These are phyloP conservation scores for Phymorhynchus buccinoides DNA, from an alignment of 1,140 invertebrate genomes.

Conservation along the genomic window DNA sequence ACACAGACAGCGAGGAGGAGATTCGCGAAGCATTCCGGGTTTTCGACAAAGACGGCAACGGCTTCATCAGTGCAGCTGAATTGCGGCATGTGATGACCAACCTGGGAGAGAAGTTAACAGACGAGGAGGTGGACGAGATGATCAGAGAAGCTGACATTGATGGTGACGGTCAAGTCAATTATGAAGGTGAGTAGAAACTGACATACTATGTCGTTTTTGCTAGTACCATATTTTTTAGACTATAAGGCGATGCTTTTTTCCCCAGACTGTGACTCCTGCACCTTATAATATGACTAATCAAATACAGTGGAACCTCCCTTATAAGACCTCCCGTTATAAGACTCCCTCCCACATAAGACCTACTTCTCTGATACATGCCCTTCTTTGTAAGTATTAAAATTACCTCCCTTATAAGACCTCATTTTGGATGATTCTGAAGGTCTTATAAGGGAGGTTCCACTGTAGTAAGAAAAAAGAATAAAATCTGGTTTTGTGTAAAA, in stretches of 20 bases:
- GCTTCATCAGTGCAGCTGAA: constrained; percentile 76
- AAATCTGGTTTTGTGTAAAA: neutral
- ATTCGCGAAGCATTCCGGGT: constrained; percentile 96
- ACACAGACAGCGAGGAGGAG: constrained; percentile 99
- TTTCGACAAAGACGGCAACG: constrained; percentile 98
- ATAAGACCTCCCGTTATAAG: no score
- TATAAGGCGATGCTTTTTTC: no score
- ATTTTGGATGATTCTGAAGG: no score
- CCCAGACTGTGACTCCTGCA: no score
- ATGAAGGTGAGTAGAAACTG: constrained; percentile 56
- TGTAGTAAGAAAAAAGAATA: neutral
- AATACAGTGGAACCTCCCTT: no score
- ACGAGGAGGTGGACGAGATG: constrained; percentile 94
- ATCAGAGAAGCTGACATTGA: constrained; percentile 93
- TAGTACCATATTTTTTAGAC: no score
- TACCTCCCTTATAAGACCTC: no score
- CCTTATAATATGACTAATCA: no score
- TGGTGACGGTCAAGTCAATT: constrained; percentile 79
- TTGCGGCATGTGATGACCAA: constrained; percentile 87
- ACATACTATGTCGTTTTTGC: neutral
- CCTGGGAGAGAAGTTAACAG: constrained; percentile 90
- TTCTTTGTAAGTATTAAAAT: no score
- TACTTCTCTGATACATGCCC: no score
- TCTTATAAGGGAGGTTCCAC: no score
- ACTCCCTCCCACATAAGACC: no score